Evolutionary conservation across 1,140 invertebrate genomes (phyloP).

Genomic region (Meloidogyne exigua): DNA sequence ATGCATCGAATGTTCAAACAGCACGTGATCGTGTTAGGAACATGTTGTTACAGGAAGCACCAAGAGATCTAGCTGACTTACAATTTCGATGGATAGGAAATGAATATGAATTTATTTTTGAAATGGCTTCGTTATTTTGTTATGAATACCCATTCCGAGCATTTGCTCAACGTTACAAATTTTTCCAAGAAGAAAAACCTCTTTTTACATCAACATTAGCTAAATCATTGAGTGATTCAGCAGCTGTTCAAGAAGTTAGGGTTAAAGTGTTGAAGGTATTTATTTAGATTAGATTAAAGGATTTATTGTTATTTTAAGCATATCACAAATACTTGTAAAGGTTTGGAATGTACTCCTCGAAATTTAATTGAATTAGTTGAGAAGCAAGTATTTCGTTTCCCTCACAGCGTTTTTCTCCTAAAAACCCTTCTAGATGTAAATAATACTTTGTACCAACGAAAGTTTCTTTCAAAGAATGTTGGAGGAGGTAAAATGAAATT

Average conservation of each 20-base stretch:
- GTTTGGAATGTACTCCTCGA: constrained; percentile 9
- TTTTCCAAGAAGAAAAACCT: background rate
- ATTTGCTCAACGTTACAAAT: background rate
- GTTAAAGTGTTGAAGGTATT: constrained; percentile 18
- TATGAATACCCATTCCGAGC: background rate
- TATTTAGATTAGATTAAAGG: background rate
- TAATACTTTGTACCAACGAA: constrained; percentile 12
- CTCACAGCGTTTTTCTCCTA: constrained; percentile 7
- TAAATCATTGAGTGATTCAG: background rate
- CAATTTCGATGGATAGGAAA: constrained; percentile 19
- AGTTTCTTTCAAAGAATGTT: constrained; percentile 9
- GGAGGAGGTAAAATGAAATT: background rate
- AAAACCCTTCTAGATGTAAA: constrained; percentile 9
- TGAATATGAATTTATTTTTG: constrained; percentile 21
- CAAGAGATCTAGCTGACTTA: background rate
- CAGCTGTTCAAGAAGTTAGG: constrained; percentile 11
- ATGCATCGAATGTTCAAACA: background rate
- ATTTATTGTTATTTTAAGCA: constrained; percentile 13
- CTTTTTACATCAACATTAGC: background rate
- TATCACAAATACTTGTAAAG: constrained; percentile 9
- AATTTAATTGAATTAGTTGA: background rate
- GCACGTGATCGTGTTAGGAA: background rate
- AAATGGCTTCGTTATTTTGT: constrained; percentile 2
- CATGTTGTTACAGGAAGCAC: background rate
- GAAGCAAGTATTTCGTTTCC: constrained; percentile 12